phyloP scores from a whole-genome alignment of 2,113 vertebrate species.

The Taxidea taxus region DNA sequence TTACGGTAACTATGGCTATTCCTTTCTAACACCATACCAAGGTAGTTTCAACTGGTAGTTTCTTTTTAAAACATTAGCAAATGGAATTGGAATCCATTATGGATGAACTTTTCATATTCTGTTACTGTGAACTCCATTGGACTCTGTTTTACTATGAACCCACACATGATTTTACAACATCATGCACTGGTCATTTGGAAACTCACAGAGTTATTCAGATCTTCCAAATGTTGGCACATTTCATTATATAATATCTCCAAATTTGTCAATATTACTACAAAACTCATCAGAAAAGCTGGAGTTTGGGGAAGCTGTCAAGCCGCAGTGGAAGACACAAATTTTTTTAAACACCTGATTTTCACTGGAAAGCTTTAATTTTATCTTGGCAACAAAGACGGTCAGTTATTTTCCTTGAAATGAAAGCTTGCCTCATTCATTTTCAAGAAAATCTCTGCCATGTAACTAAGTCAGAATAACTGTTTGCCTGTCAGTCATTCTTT shows the following conservation, averaged over 20 bases:
- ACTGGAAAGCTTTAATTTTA: conserved; percentile 24
- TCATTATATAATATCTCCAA: background rate
- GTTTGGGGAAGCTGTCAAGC: background rate
- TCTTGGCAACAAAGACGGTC: background rate
- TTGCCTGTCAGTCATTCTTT: background rate
- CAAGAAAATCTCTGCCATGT: background rate
- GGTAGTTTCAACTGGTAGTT: background rate
- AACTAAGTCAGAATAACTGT: background rate
- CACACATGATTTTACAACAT: background rate
- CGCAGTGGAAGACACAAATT: background rate
- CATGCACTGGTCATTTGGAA: background rate
- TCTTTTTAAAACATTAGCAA: background rate
- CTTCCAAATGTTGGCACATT: background rate
- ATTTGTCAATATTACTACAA: background rate
- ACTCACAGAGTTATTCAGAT: background rate
- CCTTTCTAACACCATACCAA: background rate
- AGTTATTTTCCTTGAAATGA: conserved; percentile 30
- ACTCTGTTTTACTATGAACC: background rate
- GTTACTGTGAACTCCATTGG: background rate
- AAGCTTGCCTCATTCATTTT: background rate
- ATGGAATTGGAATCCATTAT: background rate
- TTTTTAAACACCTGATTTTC: conserved; percentile 37
- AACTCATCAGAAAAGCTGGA: background rate
- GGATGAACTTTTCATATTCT: background rate
- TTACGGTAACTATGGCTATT: background rate